Conservation (phyloP, 2,113 vertebrate genomes). For the Eleginops maclovinus region DNA sequence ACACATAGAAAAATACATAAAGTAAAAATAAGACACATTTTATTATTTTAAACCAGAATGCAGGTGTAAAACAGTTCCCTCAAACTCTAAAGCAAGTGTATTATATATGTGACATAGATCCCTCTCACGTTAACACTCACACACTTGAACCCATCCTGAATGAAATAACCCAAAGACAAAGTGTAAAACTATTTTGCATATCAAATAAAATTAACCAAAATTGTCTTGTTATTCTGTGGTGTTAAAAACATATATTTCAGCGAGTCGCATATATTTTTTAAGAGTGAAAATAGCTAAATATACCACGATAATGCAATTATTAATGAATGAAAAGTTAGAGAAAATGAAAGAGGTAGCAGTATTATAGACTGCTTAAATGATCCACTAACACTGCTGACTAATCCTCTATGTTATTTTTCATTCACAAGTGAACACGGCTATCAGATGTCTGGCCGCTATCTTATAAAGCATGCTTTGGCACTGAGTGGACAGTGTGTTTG, state of each 20-base stretch:
- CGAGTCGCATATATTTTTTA: not conserved
- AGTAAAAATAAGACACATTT: not conserved
- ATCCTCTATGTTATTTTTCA: not conserved
- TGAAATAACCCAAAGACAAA: not conserved
- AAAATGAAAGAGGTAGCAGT: not conserved
- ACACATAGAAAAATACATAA: no score
- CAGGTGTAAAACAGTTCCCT: not conserved
- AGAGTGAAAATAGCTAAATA: not conserved
- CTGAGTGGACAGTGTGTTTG: not conserved
- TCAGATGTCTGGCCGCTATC: slow-evolving; percentile 21
- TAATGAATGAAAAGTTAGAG: not conserved
- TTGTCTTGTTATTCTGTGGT: not conserved
- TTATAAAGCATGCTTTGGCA: slow-evolving; percentile 14
- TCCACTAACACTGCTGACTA: not conserved
- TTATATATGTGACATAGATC: not conserved
- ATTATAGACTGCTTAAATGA: not conserved
- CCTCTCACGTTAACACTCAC: not conserved
- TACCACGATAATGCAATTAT: not conserved
- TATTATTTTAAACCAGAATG: not conserved
- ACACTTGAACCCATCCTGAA: not conserved
- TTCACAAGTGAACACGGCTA: slow-evolving; percentile 17
- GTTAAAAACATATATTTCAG: no score
- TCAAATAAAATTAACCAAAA: not conserved
- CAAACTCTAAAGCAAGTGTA: not conserved
- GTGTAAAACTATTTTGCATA: not conserved